Base-by-base conservation (phyloP, 2,888 invertebrate species). In the Caenorhabditis becei region DNA sequence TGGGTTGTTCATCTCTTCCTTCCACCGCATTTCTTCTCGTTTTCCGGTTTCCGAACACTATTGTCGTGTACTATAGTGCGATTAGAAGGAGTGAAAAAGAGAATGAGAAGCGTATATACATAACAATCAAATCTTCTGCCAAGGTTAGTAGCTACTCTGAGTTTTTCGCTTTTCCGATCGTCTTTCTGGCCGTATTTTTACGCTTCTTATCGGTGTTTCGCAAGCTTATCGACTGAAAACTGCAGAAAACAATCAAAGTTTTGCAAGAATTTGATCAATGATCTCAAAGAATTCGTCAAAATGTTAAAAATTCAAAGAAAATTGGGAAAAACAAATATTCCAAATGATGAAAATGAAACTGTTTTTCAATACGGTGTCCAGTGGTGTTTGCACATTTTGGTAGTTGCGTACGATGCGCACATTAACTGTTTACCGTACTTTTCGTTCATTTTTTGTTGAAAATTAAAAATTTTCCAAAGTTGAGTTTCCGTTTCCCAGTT, bases 1-100 rank as follows among this genome's bases (percentile, higher is more conserved):
- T n/a, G 16, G 47, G 3, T 47, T 47, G 47, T 47, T 47, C 47
- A 47, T 47, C 47, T 20, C 20, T 18, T 18, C 20, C 47, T 47
- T 47, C 47, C 47, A 18, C 47, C 47, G 47, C 47, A 4, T 47
- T 51, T 56, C 53, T 11, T 37, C 16, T 24, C 41, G 24, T 61
- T 62, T 26, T 71, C 51, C 61, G 53, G 51, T 61, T 54, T 61
- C 41, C 23, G 59, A 59, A 59, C 61, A 49, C 35, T 37, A 37
- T 37, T 20, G 18, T 37, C 37, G 56, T 63, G 41, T 61, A 61
- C 51, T 71, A 63, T 71, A 70, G 61, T 70, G 70, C 70, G 61
- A 23, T 47, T 54, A 63, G 63, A 54, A n/a, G 37, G 56, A 16
- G 61, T 49, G 59, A 70, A 51, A 28, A 41, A 56, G 8, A 47